Percentiles rank a stretch among this genome's conserved stretches.
Conservation (phyloP, 2,113 vertebrate genomes). For the Ariopsis seemanni region DNA sequence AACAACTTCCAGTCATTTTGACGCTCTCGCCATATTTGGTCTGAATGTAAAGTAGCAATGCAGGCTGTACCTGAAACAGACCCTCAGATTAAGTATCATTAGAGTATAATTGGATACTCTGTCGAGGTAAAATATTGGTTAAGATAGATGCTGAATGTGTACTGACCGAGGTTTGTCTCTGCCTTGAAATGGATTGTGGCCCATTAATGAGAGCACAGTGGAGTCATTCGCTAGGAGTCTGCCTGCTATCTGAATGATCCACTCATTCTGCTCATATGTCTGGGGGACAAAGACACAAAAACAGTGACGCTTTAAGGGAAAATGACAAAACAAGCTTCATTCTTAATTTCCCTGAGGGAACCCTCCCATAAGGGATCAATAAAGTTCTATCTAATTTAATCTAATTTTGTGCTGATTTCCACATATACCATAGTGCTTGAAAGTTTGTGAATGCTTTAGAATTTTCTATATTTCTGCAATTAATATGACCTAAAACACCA, state of each 20-base stretch:
- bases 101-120: background rate
- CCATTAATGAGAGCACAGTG: slow-evolving; percentile 78
- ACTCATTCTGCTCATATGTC: slow-evolving; percentile 97
- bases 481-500: too few species aligned
- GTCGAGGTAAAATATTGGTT: background rate
- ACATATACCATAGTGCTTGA: too few species aligned
- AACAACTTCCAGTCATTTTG: too few species aligned
- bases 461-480: too few species aligned
- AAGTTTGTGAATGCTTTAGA: too few species aligned
- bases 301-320: background rate
- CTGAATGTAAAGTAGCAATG: too few species aligned
- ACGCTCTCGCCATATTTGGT: too few species aligned
- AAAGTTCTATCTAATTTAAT: too few species aligned
- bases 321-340: background rate
- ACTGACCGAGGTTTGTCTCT: slow-evolving; percentile 77
- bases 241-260: slow-evolving; percentile 91
- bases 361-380: too few species aligned
- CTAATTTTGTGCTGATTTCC: too few species aligned
- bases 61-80: background rate
- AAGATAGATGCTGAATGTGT: background rate
- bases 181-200: slow-evolving; percentile 81
- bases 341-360: too few species aligned
- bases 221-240: slow-evolving; percentile 86
- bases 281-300: slow-evolving; percentile 50
- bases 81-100: background rate